Conservation (phyloP, 1,140 invertebrate genomes). For the Aphaenogaster ashmeadi region DNA sequence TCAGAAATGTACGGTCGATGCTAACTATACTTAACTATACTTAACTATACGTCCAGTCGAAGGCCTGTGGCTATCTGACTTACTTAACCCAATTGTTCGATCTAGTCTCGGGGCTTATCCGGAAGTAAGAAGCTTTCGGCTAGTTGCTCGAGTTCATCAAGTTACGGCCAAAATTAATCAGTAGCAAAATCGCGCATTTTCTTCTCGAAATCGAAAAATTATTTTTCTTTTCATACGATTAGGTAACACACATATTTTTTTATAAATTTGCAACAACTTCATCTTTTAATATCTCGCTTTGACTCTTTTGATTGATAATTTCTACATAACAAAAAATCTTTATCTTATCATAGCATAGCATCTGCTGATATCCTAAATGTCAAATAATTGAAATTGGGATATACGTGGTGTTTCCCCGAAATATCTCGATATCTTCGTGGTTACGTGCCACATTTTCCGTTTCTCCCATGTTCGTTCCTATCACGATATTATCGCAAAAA, state of each 20-base stretch:
- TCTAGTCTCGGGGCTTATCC: slow-evolving; percentile 63
- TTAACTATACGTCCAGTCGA: slow-evolving; percentile 47
- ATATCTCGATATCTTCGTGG: not conserved
- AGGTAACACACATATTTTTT: not conserved
- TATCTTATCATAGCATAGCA: not conserved
- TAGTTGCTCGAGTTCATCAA: slow-evolving; percentile 52
- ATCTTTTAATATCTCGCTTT: not conserved
- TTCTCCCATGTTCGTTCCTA: not conserved
- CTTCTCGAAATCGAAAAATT: not conserved
- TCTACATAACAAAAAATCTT: not conserved
- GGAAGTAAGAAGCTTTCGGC: slow-evolving; percentile 11
- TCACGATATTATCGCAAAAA: slow-evolving; percentile 35
- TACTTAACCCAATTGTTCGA: slow-evolving; percentile 78
- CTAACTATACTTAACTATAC: slow-evolving; percentile 47
- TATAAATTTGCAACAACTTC: not conserved
- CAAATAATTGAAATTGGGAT: slow-evolving; percentile 23
- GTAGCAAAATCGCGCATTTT: not conserved
- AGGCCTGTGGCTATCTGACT: slow-evolving; percentile 75
- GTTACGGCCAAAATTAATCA: slow-evolving; percentile 32
- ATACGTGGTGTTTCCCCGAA: not conserved
- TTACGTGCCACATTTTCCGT: slow-evolving; percentile 9
- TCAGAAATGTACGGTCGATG: slow-evolving; percentile 54
- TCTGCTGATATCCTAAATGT: not conserved
- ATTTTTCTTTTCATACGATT: not conserved
- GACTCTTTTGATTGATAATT: not conserved